Evolutionary conservation across 2,797 vertebrate genomes (phyloP), one percentile per base, ranked within the genome.

Genomic region (Petrocephalus schoutedeni): DNA sequence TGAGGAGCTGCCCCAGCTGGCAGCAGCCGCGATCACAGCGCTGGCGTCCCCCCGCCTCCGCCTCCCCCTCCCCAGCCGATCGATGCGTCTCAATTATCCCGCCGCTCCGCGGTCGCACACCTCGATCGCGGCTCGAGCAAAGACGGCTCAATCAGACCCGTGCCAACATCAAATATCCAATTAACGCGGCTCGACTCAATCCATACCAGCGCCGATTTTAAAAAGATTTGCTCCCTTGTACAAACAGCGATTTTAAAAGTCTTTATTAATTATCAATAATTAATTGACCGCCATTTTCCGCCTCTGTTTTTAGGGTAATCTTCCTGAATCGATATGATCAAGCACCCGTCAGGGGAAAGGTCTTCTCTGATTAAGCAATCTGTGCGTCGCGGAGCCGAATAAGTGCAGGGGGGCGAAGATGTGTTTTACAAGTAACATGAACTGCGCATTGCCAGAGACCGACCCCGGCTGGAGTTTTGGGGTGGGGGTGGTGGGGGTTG

Each of bases 261-360:
- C 84, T 36, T 86, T 86, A 36, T 86, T 57, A 36, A 36, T 86
- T 59, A 86, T 86, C 56, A 36, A 58, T n/a, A 59, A 36, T 86
- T 86, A 7, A 57, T 36, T 58, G 53, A 86, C 53, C 16, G 54
- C 23, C 56, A 36, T 19, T n/a, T 64, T 67, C 9, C 9, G n/a
- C 28, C 41, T 45, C 19, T 61, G n/a, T 86, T 86, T 86, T 64
- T 16, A 61, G 5, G 49, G 10, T 36, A 56, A 57, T 86, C 32
- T 32, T 64, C 58, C 19, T 49, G 19, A 61, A 86, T 51, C n/a
- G 58, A 49, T 49, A 14, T 23, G 56, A 56, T 45, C 41, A n/a
- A 32, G 32, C 83, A 57, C 41, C n/a, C 59, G 23, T n/a, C 53
- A 10, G 21, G 21, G 21, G 56, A 19, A 53, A 85, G 51, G 28